Percentiles rank a stretch among this genome's conserved stretches.
phyloP scores from a whole-genome alignment of 2,888 invertebrate species.

The Subacronicta megacephala region DNA sequence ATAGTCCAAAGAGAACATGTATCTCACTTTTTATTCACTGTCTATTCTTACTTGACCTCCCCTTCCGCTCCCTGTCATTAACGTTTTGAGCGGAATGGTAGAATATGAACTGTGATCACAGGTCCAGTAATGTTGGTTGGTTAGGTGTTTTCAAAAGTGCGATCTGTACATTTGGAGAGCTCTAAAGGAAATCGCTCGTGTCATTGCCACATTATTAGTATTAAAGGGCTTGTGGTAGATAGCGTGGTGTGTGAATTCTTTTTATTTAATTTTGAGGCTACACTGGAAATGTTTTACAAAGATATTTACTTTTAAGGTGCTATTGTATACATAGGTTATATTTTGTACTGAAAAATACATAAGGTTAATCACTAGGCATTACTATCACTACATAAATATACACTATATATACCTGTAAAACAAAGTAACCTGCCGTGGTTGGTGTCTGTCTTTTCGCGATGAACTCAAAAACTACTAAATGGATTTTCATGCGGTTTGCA shows the following conservation, averaged over 20 bases:
- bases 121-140: constrained; percentile 58
- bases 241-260: constrained; percentile 25
- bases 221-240: constrained; percentile 42
- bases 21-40: constrained; percentile 65
- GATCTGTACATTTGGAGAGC: constrained; percentile 40
- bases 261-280: constrained; percentile 18
- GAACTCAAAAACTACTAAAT: too few relatives aligned
- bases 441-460: too few relatives aligned
- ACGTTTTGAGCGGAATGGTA: constrained; percentile 26
- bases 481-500: too few relatives aligned
- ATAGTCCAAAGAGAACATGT: constrained; percentile 77
- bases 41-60: constrained; percentile 57
- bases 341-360: neutral
- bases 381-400: too few relatives aligned
- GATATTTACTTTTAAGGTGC: neutral
- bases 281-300: neutral
- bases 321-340: neutral
- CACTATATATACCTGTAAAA: too few relatives aligned
- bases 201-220: constrained; percentile 67
- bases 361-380: too few relatives aligned
- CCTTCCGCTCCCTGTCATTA: constrained; percentile 35
- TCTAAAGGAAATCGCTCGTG: constrained; percentile 63
- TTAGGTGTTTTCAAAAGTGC: constrained; percentile 67
- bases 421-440: too few relatives aligned
- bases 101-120: constrained; percentile 38